A percentile compares a stretch with the other conserved stretches of the same genome.
Conservation (phyloP, 1,140 invertebrate genomes). For the Drosophila sechellia region DNA sequence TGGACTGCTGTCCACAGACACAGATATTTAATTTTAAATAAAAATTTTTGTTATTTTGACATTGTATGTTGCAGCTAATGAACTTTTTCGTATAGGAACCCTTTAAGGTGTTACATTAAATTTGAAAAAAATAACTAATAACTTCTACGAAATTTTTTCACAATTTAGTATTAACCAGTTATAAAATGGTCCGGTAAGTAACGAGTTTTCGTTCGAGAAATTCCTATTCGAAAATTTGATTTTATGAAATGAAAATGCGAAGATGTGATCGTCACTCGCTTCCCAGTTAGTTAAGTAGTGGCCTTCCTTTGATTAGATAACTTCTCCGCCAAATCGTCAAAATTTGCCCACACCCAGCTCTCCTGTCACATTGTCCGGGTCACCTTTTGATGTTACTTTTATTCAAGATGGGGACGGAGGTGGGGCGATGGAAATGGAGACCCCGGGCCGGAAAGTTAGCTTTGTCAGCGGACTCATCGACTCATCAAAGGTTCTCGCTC, state of each 20-base stretch:
- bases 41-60: no score
- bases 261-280: neutral
- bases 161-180: no score
- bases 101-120: no score
- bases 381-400: conserved; percentile 31
- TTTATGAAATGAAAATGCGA: neutral
- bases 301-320: neutral
- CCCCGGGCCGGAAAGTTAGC: neutral
- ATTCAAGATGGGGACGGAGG: conserved; percentile 12
- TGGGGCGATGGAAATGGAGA: neutral
- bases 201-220: no score
- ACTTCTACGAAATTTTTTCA: no score
- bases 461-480: conserved; percentile 27
- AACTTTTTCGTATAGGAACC: no score
- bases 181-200: no score
- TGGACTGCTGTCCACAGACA: no score
- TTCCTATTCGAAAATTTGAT: no score
- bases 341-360: neutral
- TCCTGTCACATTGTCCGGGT: neutral
- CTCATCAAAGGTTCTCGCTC: conserved; percentile 48
- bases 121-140: no score
- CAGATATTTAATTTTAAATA: no score
- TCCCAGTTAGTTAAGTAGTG: neutral
- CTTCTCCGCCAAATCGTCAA: neutral
- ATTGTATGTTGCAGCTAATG: no score